Base-by-base conservation (phyloP, 2,888 invertebrate genomes). In the Phortica okadai region DNA sequence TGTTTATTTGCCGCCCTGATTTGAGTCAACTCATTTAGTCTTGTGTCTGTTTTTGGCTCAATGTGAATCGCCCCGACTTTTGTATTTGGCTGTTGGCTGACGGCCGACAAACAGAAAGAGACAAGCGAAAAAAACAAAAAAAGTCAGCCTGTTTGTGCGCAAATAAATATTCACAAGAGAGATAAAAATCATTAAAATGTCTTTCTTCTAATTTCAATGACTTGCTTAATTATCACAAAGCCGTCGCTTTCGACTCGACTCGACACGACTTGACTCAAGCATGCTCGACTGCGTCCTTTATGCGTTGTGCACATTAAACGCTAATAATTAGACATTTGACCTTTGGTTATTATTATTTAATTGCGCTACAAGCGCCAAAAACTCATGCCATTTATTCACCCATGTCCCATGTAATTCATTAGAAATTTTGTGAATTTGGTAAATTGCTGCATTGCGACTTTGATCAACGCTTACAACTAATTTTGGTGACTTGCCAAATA, bases 151-250 rank as follows among this genome's bases (percentile, higher is more conserved):
- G 84, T 81, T 54, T 70, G 70, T 70, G 67, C 70, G 50, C 70
- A 72, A 41, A 72, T 72, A 72, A 72, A 72, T 72, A 72, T 72
- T 72, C 70, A 72, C 70, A 14, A 72, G 67, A 66, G 54, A 74
- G 85, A 87, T 84, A 86, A 83, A 85, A 88, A 85, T 85, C 87
- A 88, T 85, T 87, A 83, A 88, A 85, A 88, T 88, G 87, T 84
- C 80, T 82, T 83, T 88, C 88, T 82, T 87, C 85, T 88, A 85
- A 85, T 85, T 85, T 85, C 85, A 82, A 85, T 88, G 85, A 88
- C 88, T 88, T 88, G 88, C 88, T 85, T 85, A 85, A 85, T 85
- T 88, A 85, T 88, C 87, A 81, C 86, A 86, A 78, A 78, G 80
- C 77, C 76, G 75, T 80, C 76, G 74, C 42, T 41, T 11, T 66